A percentile compares a stretch with the other conserved stretches of the same genome.
Conservation (phyloP, 1,140 invertebrate genomes). For the Drosophila pandora region DNA sequence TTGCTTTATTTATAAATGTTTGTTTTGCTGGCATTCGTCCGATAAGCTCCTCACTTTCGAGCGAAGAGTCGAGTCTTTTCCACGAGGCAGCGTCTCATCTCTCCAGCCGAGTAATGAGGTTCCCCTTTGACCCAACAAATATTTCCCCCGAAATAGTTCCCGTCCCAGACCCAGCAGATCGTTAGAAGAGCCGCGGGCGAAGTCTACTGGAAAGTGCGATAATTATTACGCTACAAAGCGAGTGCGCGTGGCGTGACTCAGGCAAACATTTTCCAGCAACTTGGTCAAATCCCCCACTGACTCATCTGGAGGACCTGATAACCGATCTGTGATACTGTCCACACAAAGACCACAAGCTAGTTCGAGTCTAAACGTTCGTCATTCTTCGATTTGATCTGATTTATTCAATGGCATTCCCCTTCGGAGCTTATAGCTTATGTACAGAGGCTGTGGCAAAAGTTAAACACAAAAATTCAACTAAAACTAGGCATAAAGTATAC, state of each 20-base stretch:
- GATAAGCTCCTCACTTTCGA: constrained; percentile 17
- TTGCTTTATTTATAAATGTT: constrained; percentile 47
- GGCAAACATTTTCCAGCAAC: constrained; percentile 29
- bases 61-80: constrained; percentile 20
- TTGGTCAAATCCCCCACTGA: constrained; percentile 18
- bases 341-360: not conserved
- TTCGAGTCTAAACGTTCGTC: constrained; percentile 28
- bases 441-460: constrained; percentile 45
- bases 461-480: constrained; percentile 38
- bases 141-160: constrained; percentile 10
- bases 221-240: constrained; percentile 22
- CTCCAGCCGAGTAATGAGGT: not conserved
- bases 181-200: not conserved
- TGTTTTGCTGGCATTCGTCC: constrained; percentile 25
- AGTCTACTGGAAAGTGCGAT: constrained; percentile 15
- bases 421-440: constrained; percentile 63
- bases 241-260: constrained; percentile 25
- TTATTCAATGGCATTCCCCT: constrained; percentile 73
- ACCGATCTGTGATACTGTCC: constrained; percentile 11
- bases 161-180: constrained; percentile 6
- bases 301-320: constrained; percentile 28
- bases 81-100: constrained; percentile 19
- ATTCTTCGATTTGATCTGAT: constrained; percentile 47
- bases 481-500: constrained; percentile 32
- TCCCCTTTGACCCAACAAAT: constrained; percentile 15